These are phyloP conservation scores for Diabrotica virgifera DNA, from an alignment of 1,140 invertebrate species.

Conservation along the genomic window DNA sequence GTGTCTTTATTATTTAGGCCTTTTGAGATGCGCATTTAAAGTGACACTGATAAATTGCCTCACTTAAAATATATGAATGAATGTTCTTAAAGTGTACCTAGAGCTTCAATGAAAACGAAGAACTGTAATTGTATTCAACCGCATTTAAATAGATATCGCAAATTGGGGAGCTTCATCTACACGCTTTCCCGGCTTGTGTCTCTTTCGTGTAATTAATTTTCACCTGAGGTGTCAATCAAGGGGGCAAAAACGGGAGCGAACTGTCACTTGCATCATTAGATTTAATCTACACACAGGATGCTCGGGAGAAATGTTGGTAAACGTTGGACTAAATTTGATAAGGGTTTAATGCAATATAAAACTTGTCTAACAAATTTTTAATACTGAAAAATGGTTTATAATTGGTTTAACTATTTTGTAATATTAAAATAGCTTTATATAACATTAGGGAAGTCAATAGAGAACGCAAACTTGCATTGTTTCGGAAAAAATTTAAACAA, in stretches of 20 bases:
- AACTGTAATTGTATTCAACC: background rate
- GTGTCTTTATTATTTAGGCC: background rate
- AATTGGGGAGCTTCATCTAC: conserved; percentile 1
- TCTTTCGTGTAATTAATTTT: background rate
- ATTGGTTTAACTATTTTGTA: too few relatives aligned
- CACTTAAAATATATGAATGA: conserved; percentile 3
- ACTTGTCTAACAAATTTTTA: too few relatives aligned
- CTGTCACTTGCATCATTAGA: background rate
- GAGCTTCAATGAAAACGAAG: background rate
- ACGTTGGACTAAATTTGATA: too few relatives aligned
- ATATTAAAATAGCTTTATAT: too few relatives aligned
- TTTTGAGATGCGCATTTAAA: background rate
- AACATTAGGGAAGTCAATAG: too few relatives aligned
- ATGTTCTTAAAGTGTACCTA: background rate
- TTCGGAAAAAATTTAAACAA: too few relatives aligned
- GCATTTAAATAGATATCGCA: background rate
- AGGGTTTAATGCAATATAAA: too few relatives aligned
- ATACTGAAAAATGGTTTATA: too few relatives aligned
- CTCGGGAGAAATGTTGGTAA: too few relatives aligned
- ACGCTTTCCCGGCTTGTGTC: background rate
- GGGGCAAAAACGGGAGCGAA: background rate
- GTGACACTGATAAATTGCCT: conserved; percentile 2
- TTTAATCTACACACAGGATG: background rate
- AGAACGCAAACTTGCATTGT: too few relatives aligned
- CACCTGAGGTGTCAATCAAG: conserved; percentile 1